phyloP scores from a whole-genome alignment of 2,797 vertebrate genomes.

The Fratercula arctica region DNA sequence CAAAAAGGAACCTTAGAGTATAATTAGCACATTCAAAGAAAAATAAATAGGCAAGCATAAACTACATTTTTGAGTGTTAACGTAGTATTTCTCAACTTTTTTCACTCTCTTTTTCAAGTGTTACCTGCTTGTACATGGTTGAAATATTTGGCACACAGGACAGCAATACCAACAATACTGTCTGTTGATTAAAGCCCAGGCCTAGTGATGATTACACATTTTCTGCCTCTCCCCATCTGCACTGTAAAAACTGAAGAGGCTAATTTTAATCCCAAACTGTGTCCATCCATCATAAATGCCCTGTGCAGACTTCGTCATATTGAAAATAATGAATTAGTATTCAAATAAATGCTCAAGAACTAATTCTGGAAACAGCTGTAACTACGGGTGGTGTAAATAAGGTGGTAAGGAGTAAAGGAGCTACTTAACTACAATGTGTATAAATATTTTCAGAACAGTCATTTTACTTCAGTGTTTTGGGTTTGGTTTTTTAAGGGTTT shows the following conservation, averaged over 20 bases:
- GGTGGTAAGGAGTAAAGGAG: not conserved
- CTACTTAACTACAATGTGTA: not conserved
- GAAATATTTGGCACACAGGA: conserved; percentile 3
- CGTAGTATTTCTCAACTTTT: not conserved
- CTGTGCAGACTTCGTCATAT: not conserved
- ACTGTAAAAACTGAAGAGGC: not conserved
- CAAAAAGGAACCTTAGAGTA: conserved; percentile 40
- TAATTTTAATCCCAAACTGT: conserved; percentile 2
- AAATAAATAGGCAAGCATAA: conserved; percentile 20
- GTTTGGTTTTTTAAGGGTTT: not conserved
- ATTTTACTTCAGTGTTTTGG: not conserved
- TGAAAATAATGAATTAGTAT: conserved; percentile 2
- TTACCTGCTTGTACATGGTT: not conserved
- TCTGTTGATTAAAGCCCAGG: not conserved
- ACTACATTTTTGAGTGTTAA: not conserved
- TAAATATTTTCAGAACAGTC: not conserved
- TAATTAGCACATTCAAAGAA: conserved; percentile 36
- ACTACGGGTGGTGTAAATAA: not conserved
- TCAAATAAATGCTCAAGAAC: conserved; percentile 23
- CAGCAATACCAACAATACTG: not conserved
- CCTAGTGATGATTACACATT: not conserved
- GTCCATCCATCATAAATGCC: not conserved
- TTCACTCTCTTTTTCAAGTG: not conserved
- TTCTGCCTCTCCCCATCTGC: not conserved
- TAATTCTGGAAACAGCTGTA: not conserved